Conservation (phyloP, 1,140 invertebrate genomes). For the Apis florea region DNA sequence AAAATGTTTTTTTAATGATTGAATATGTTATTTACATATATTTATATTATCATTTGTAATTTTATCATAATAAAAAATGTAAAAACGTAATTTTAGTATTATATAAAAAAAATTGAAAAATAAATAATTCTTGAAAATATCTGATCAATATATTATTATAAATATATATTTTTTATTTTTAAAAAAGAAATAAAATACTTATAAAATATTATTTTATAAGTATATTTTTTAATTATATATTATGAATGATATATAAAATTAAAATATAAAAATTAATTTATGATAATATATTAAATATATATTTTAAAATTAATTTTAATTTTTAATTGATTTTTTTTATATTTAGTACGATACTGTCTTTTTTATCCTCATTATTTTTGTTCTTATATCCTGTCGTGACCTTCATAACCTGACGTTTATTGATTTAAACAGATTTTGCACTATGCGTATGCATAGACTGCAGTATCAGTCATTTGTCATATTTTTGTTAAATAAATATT, state of each 20-base stretch:
- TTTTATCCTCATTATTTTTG: conserved; percentile 21
- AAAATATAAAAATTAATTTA: neutral
- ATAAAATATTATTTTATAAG: neutral
- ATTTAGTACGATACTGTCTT: neutral
- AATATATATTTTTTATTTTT: neutral
- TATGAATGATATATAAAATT: neutral
- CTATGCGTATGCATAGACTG: neutral
- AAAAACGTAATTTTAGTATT: neutral
- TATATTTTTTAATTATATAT: neutral
- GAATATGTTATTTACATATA: neutral
- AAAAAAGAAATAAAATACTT: neutral
- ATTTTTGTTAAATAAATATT: neutral
- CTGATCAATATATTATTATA: neutral
- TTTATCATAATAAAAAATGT: neutral
- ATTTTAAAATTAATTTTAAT: neutral
- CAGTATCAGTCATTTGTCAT: neutral
- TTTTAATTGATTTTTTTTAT: neutral
- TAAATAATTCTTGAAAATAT: neutral
- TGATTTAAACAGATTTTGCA: conserved; percentile 29
- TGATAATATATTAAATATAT: neutral
- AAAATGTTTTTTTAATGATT: neutral
- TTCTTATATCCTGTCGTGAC: conserved; percentile 22
- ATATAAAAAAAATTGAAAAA: neutral
- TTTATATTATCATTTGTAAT: neutral
- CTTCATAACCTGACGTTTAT: conserved; percentile 31